These are phyloP conservation scores for Deilephila porcellus DNA, from an alignment of 2,888 invertebrate genomes.

Conservation along the genomic window DNA sequence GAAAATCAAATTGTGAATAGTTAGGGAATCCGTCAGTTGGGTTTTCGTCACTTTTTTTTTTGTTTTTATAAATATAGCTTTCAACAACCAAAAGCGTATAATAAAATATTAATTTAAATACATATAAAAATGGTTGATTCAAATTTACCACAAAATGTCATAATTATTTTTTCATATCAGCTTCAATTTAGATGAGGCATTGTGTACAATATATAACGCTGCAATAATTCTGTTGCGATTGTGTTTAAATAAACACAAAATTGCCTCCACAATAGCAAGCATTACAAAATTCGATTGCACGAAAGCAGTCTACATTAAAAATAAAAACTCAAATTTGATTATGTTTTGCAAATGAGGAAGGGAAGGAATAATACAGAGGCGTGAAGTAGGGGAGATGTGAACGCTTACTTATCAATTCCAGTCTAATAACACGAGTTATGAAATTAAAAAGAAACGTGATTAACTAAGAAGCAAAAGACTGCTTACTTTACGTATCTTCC, in stretches of 20 bases:
- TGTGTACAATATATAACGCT: no score
- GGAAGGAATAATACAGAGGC: constrained; percentile 3
- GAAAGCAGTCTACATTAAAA: constrained; percentile 10
- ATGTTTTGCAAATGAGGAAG: constrained; percentile 1
- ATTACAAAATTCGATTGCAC: background rate
- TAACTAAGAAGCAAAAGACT: constrained; percentile 37
- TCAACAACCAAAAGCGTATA: no score
- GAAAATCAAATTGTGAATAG: no score
- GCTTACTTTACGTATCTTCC: constrained; percentile 47
- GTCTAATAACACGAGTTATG: constrained; percentile 36
- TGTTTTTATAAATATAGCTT: no score
- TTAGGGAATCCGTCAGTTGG: no score
- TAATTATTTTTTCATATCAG: no score
- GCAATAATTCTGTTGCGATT: no score
- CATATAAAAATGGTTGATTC: no score
- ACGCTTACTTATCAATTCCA: constrained; percentile 5
- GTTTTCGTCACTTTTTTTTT: no score
- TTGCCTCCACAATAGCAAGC: background rate
- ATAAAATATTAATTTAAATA: no score
- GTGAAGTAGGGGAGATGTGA: background rate
- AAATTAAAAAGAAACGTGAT: constrained; percentile 43
- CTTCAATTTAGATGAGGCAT: no score
- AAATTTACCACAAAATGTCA: no score
- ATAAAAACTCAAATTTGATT: constrained; percentile 15
- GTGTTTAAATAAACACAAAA: background rate